Percentiles rank a stretch among this genome's conserved stretches.
Evolutionary conservation across 2,113 vertebrate species (phyloP).

Genomic region (Rhinoderma darwinii): DNA sequence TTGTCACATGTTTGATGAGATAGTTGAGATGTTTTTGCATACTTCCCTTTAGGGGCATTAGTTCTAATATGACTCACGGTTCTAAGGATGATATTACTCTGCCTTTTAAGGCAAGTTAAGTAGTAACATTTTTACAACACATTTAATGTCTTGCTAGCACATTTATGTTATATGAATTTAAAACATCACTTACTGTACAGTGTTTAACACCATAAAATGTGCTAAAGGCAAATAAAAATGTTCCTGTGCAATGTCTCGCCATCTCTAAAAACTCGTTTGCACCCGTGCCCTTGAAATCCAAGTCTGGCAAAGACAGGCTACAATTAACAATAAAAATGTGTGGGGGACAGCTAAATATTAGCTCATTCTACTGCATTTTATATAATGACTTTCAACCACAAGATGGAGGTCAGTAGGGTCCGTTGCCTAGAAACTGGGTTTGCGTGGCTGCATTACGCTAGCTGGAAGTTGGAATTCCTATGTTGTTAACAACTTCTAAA

Average conservation of each 20-base stretch:
- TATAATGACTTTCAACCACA: slow-evolving; percentile 55
- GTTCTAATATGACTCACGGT: neutral
- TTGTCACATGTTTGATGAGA: neutral
- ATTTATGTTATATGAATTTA: slow-evolving; percentile 39
- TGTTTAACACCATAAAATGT: slow-evolving; percentile 31
- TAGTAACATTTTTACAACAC: slow-evolving; percentile 26
- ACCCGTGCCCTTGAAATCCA: slow-evolving; percentile 42
- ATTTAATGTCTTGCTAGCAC: slow-evolving; percentile 42
- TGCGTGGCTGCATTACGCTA: slow-evolving; percentile 28
- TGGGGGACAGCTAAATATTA: slow-evolving; percentile 57
- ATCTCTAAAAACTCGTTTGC: slow-evolving; percentile 36
- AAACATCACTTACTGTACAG: slow-evolving; percentile 37
- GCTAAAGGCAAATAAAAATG: slow-evolving; percentile 45
- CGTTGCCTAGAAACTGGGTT: slow-evolving; percentile 57
- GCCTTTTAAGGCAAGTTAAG: slow-evolving; percentile 23
- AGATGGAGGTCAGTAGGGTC: slow-evolving; percentile 57
- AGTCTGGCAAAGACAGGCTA: slow-evolving; percentile 48
- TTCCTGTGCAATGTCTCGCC: slow-evolving; percentile 30
- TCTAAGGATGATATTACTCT: neutral
- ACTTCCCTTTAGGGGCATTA: neutral
- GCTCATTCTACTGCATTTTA: slow-evolving; percentile 53
- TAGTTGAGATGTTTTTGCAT: neutral
- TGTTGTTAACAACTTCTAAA: slow-evolving; percentile 33
- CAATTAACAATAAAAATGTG: slow-evolving; percentile 54
- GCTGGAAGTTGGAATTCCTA: slow-evolving; percentile 27